Percentiles rank a stretch among this genome's conserved stretches.
Conservation (phyloP, 1,140 invertebrate species). For the Belonocnema kinseyi region DNA sequence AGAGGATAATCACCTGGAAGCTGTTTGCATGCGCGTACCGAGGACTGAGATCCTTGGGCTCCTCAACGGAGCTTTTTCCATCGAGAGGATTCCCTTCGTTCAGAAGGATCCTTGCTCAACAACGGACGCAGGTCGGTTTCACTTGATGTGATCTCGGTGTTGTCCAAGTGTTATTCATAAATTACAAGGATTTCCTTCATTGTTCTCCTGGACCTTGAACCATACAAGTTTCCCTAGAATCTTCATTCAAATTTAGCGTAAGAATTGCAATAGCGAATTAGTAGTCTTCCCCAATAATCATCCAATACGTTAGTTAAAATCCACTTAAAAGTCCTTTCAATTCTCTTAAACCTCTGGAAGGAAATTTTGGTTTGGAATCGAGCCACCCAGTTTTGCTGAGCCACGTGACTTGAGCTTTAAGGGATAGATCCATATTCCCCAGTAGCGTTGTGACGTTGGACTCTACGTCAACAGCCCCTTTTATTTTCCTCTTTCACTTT, state of each 20-base stretch:
- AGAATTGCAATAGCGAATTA: not conserved
- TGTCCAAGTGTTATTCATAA: not conserved
- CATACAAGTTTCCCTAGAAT: not conserved
- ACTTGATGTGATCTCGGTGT: conserved; percentile 33
- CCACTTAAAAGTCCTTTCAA: not conserved
- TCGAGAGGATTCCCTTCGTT: conserved; percentile 53
- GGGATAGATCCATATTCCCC: conserved; percentile 44
- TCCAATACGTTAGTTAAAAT: no score
- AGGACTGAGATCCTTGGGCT: conserved; percentile 63
- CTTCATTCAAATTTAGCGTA: no score
- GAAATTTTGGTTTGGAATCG: conserved; percentile 41
- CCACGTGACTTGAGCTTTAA: conserved; percentile 50
- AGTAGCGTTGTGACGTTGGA: not conserved
- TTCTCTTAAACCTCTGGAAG: not conserved
- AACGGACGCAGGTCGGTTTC: conserved; percentile 63
- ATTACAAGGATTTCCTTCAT: not conserved
- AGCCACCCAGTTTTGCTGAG: conserved; percentile 43
- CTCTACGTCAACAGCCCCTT: not conserved
- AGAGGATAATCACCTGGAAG: conserved; percentile 30
- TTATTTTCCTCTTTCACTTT: not conserved
- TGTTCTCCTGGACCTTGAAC: not conserved
- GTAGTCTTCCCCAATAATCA: not conserved
- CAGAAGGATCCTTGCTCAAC: conserved; percentile 57
- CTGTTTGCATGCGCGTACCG: conserved; percentile 67
- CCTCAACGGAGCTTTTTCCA: conserved; percentile 63